These are phyloP conservation scores for Sorex maritimensis DNA, from an alignment of 2,797 vertebrate species.

Conservation along the genomic window DNA sequence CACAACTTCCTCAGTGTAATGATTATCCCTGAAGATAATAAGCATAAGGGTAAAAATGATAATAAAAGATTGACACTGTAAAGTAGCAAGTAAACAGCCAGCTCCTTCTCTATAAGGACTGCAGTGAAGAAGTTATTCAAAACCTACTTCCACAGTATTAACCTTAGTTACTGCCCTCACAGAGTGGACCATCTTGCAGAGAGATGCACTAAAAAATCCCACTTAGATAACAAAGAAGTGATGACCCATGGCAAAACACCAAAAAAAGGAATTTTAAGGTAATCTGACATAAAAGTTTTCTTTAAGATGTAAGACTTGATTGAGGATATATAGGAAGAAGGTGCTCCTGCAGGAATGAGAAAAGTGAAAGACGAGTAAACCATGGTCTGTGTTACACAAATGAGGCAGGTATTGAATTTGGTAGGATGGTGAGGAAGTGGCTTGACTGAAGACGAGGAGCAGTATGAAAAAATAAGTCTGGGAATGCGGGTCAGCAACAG, in stretches of 20 bases:
- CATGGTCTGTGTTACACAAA: not conserved
- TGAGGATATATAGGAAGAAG: not conserved
- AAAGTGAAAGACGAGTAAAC: not conserved
- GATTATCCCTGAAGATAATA: not conserved
- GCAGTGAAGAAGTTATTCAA: conserved; percentile 8
- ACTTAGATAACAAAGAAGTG: conserved; percentile 29
- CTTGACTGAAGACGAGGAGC: not conserved
- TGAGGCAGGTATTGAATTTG: not conserved
- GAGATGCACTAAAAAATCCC: not conserved
- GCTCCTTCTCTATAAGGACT: not conserved
- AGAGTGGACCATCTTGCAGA: conserved; percentile 25
- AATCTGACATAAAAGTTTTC: conserved; percentile 32
- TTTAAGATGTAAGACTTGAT: conserved; percentile 44
- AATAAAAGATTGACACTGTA: not conserved
- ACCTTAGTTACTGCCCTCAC: not conserved
- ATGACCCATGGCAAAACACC: not conserved
- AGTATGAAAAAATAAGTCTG: not conserved
- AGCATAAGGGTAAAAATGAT: not conserved
- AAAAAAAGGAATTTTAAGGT: conserved; percentile 37
- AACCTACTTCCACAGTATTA: conserved; percentile 1
- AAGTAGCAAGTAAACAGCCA: not conserved
- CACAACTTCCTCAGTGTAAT: not conserved
- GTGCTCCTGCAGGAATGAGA: not conserved
- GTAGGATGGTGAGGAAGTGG: not conserved
- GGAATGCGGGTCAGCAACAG: not conserved